Evolutionary conservation across 2,797 vertebrate species (phyloP), one percentile per base, ranked within the genome.

Genomic region (Siniperca undulata): DNA sequence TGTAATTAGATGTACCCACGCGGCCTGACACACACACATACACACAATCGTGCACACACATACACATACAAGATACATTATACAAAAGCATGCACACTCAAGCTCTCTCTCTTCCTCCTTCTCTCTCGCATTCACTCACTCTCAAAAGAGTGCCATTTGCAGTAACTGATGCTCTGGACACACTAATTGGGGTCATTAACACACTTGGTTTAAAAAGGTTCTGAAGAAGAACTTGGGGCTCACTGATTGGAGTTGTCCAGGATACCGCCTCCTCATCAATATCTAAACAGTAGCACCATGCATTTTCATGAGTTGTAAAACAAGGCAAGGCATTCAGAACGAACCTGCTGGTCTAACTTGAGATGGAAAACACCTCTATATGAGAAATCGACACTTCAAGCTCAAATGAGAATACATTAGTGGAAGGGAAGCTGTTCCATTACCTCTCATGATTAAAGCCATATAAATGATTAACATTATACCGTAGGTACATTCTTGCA

Each of bases 1-100:
- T 94, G 94, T 95, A 94, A 94, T 95, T 95, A 94, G 84, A 81
- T 65, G 81, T 87, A 67, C 58, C 67, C 72, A 65, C 19, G 2
- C 5, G 38, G 66, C 44, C 44, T 48, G 53, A 78, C 81, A 78
- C 64, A 81, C 75, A 66, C 75, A 66, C 60, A 40, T 5, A 53
- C 30, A 65, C 60, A 76, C 40, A 77, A 4, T 52, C 0, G 0
- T 30, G 34, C 44, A 40, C 72, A 73, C 40, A 56, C 5, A 24
- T 2, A 65, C 12, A 60, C 24, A 74, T 27, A 14, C 7, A 60
- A 34, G n/a, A 71, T 40, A 44, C 9, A 78, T 59, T 50, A 36
- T 17, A 75, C 7, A 82, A 71, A 79, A 61, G 0, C n/a, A 20
- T 22, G 48, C 27, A 71, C 53, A 48, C 61, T 59, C 30, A 13